Evolutionary conservation across 1,140 invertebrate genomes (phyloP).

Genomic region (Tetramorium simillimum): DNA sequence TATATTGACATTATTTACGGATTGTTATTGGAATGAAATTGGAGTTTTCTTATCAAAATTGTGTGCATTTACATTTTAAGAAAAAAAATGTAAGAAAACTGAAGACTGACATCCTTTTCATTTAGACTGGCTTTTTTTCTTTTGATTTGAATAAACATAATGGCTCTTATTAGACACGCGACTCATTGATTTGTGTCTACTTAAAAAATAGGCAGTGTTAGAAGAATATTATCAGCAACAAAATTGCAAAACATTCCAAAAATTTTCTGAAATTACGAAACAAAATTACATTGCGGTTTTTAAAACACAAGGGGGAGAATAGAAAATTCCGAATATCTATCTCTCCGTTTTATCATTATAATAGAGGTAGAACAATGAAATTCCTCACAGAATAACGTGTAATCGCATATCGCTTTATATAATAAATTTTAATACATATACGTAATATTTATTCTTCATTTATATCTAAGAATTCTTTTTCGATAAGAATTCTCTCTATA

Average conservation of each 20-base stretch:
- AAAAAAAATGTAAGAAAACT: too few species aligned
- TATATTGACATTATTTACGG: too few species aligned
- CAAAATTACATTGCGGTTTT: neutral
- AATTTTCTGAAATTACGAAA: neutral
- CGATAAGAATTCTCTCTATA: slow-evolving; percentile 50
- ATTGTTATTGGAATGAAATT: too few species aligned
- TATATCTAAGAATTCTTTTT: slow-evolving; percentile 65
- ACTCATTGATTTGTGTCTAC: too few species aligned
- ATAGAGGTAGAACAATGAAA: slow-evolving; percentile 71
- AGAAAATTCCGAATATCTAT: slow-evolving; percentile 51
- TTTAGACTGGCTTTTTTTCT: too few species aligned
- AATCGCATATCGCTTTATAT: slow-evolving; percentile 63
- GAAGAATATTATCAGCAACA: neutral
- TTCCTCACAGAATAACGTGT: slow-evolving; percentile 70
- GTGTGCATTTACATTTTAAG: too few species aligned
- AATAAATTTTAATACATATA: slow-evolving; percentile 71
- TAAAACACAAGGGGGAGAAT: neutral
- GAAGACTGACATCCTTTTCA: too few species aligned
- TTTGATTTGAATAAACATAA: too few species aligned
- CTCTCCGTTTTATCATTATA: slow-evolving; percentile 62
- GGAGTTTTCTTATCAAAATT: too few species aligned
- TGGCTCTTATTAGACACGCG: too few species aligned
- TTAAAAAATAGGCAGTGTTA: neutral
- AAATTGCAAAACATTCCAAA: neutral
- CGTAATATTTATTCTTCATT: slow-evolving; percentile 68